Evolutionary conservation across 2,888 invertebrate species (phyloP).

Genomic region (Troglohyphantes excavatus): DNA sequence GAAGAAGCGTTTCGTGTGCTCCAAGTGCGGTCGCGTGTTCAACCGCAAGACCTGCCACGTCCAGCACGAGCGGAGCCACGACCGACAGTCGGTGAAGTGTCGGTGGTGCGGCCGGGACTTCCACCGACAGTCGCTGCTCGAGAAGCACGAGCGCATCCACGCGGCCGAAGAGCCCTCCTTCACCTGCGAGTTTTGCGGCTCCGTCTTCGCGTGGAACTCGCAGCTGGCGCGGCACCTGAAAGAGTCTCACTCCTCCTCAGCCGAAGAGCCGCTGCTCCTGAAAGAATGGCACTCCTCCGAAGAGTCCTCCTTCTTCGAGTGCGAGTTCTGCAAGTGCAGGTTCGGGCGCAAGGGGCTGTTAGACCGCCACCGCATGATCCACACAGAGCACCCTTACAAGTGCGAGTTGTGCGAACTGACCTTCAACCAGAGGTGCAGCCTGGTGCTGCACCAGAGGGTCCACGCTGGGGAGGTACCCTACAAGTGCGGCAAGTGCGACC

Average conservation of each 20-base stretch:
- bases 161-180: not conserved
- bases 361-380: not conserved
- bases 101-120: not conserved
- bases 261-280: not conserved
- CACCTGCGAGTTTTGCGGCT: not conserved
- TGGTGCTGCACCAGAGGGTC: conserved; percentile 6
- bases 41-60: conserved; percentile 4
- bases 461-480: not conserved
- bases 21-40: conserved; percentile 12
- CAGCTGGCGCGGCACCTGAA: not conserved
- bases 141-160: conserved; percentile 14
- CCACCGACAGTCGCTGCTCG: not conserved
- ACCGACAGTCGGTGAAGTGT: not conserved
- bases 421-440: conserved; percentile 16
- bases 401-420: not conserved
- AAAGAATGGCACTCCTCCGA: not conserved
- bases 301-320: not conserved
- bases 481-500: conserved; percentile 10
- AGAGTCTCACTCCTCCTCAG: not conserved
- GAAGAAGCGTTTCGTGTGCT: not conserved
- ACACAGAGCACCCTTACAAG: not conserved
- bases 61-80: conserved; percentile 36
- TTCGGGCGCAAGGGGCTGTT: not conserved
- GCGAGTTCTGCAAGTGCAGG: not conserved
- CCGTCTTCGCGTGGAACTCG: not conserved